These are phyloP conservation scores for Petrosia ficiformis DNA, from an alignment of 37 sponge, comb jelly and placozoan species.

Conservation along the genomic window DNA sequence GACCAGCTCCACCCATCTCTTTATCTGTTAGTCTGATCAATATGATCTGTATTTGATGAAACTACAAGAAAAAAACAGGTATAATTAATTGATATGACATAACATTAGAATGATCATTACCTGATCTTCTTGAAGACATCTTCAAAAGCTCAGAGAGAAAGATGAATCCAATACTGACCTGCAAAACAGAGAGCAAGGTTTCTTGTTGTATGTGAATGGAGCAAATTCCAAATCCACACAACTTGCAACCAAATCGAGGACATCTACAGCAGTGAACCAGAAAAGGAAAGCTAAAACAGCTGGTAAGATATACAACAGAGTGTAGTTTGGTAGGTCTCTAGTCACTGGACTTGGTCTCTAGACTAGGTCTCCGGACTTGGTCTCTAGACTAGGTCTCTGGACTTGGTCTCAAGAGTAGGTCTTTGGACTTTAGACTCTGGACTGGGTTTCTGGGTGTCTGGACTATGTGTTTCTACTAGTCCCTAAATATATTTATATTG, in stretches of 20 bases:
- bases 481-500: no score
- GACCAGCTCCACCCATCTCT: no score
- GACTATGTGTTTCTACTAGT: no score
- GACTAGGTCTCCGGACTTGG: not conserved
- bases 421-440: not conserved
- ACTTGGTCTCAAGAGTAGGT: not conserved
- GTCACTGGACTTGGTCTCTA: no score
- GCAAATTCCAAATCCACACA: slow-evolving; percentile 45
- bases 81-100: not conserved
- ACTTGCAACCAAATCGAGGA: not conserved
- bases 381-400: not conserved
- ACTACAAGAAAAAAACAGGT: slow-evolving; percentile 76
- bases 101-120: not conserved
- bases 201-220: slow-evolving; percentile 92
- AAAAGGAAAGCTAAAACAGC: not conserved
- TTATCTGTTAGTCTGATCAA: no score
- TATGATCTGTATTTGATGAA: slow-evolving; percentile 48
- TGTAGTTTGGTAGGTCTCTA: no score
- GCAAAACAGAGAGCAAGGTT: slow-evolving; percentile 91
- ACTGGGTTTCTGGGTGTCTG: no score
- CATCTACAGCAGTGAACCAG: slow-evolving; percentile 2
- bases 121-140: slow-evolving; percentile 21
- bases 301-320: not conserved
- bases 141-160: slow-evolving; percentile 80
- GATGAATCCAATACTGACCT: slow-evolving; percentile 51